These are phyloP conservation scores for Crocuta crocuta DNA, from an alignment of 2,113 vertebrate species.

Conservation along the genomic window DNA sequence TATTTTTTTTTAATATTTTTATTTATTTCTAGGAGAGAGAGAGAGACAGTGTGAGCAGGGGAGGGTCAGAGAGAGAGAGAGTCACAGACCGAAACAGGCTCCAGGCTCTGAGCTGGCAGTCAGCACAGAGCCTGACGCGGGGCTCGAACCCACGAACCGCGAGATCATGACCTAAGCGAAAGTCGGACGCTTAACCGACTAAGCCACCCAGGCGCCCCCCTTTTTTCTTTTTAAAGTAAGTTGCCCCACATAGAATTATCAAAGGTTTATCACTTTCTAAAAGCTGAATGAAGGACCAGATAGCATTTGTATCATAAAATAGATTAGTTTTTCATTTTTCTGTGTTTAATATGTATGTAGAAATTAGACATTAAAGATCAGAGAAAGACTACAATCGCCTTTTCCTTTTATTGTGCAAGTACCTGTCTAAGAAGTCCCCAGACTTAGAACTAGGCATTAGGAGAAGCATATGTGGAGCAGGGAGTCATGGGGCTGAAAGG, in stretches of 20 bases:
- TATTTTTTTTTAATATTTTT: too few species aligned
- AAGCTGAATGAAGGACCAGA: conserved; percentile 18
- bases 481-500: conserved; percentile 40
- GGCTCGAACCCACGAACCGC: too few species aligned
- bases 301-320: conserved; percentile 60
- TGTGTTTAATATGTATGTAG: conserved; percentile 57
- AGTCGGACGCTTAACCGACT: too few species aligned
- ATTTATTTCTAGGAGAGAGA: too few species aligned
- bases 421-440: conserved; percentile 38
- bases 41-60: too few species aligned
- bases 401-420: conserved; percentile 4
- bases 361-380: conserved; percentile 58
- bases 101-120: too few species aligned
- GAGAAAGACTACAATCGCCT: not conserved
- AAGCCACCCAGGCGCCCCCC: too few species aligned
- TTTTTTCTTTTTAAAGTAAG: not conserved
- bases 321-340: conserved; percentile 17
- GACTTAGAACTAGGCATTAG: conserved; percentile 19
- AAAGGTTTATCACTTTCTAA: conserved; percentile 54
- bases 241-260: conserved; percentile 8
- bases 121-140: too few species aligned
- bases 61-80: too few species aligned
- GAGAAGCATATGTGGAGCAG: not conserved
- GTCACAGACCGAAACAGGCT: too few species aligned
- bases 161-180: too few species aligned